Evolutionary conservation across 2,113 vertebrate genomes (phyloP), one percentile per base, ranked within the genome.

Genomic region (Nettapus auritus): DNA sequence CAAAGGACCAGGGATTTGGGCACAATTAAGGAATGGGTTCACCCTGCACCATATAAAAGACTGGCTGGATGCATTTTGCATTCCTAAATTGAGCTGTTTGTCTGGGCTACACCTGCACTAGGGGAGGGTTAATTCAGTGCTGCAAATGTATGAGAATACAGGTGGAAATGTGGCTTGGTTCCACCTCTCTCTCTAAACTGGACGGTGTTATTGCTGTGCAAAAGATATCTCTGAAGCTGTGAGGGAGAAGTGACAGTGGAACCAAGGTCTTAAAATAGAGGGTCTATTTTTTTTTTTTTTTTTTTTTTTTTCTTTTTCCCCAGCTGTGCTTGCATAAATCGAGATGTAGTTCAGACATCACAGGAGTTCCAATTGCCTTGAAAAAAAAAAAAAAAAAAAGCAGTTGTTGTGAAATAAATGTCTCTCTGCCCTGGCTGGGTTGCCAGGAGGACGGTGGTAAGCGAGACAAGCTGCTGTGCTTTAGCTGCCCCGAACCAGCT

Each of bases 241-340:
- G 86, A 93, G 81, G 83, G n/a, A 93, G 42, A 87, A 93, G 63
- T 70, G 70, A 63, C 82, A 85, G 64, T 62, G 73, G 60, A 87
- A 84, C 36, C 13, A 18, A 68, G n/a, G 6, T 81, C 86, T 90
- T 95, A 92, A 93, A 94, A 96, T 60, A 92, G 86, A 83, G 53
- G 53, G 63, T 62, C 63, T 90, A 38, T 87, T 90, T 90, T 77
- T 21, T 21, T 2, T 56, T 42, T 56, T 26, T 56, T 4, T 4
- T 2, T 11, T 3, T 11, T 40, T 9, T 40, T 2, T 11, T 3
- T 11, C 13, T 9, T 40, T 11, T 3, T 11, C 17, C 44, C 68
- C 46, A 85, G 77, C 74, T 90, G 74, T 87, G 28, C 74, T 96
- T 86, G 70, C 93, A 86, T 86, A 91, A 95, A 93, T 91, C 82